Base-by-base conservation (phyloP, 1,140 invertebrate genomes). In the Limonius californicus region DNA sequence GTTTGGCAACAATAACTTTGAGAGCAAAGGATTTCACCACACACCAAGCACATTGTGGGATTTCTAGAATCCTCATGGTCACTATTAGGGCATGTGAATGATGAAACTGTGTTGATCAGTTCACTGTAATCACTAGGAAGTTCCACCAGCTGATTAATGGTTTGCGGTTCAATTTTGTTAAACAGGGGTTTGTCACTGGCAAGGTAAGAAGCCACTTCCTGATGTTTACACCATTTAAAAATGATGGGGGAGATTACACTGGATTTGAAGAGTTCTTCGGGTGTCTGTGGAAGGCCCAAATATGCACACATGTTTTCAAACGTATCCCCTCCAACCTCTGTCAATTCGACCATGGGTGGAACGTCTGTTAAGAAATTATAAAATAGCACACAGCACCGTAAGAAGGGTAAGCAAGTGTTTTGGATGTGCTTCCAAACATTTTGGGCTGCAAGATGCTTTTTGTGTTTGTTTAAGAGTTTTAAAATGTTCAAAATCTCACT, bases 1-100 rank as follows among this genome's bases (percentile, higher is more conserved):
- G 84, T 89, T 75, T 98, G 97, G 76, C 97, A 99, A 76, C 97
- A 99, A 75, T 98, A 99, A 70, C 93, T 97, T 75, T 95, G 94
- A 3, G 94, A 97, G 74, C 95, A 98, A 0, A 98, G 78, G 71
- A 97, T 90, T 70, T 87, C 83, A 11, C 96, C 96, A 78, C 97
- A 99, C 1, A 97, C 89, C 9, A 99, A 83, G 77, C 97, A 99
- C 88, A 98, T 94, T 0, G 96, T 97, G 9, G 97, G 97, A 59
- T 93, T 92, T 56, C 94, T 86, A 57, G 91, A 92, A 72, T 98
- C 94, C 76, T 95, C 92, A 18, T 89, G 82, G 67, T 92, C 90
- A 42, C 88, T 91, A 70, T 92, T 94, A 0, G 91, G 91, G 75
- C 94, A 99, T 11, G 89, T 91, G 76, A 98, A 98, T 30, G 88